These are phyloP conservation scores for Caloenas nicobarica DNA, from an alignment of 2,113 vertebrate species.

Conservation along the genomic window DNA sequence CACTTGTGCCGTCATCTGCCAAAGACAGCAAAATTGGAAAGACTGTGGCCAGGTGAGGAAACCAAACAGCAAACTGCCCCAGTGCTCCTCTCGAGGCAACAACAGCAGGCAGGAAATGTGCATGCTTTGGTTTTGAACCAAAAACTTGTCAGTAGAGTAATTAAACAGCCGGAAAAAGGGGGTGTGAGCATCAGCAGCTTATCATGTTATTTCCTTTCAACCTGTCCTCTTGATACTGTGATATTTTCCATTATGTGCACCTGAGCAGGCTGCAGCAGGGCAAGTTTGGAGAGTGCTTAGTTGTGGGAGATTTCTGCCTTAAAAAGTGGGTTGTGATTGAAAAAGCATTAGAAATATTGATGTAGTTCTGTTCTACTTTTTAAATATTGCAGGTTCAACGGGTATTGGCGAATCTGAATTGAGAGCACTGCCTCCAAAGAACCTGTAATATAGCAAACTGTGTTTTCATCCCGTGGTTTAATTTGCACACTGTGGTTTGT, in stretches of 20 bases:
- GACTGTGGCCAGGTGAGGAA: not conserved
- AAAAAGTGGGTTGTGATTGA: rapidly evolving
- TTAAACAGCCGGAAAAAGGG: not conserved
- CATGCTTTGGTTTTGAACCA: not conserved
- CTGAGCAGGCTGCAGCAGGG: not conserved
- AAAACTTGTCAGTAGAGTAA: not conserved
- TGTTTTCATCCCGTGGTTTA: rapidly evolving
- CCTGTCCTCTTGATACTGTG: rapidly evolving
- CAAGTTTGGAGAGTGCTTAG: rapidly evolving
- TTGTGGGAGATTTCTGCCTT: not conserved
- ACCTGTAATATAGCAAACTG: rapidly evolving
- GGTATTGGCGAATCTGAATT: rapidly evolving
- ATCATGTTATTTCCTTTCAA: rapidly evolving
- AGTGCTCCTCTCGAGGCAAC: rapidly evolving
- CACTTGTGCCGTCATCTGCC: not conserved
- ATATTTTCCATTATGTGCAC: not conserved
- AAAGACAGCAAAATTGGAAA: not conserved
- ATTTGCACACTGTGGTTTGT: not conserved
- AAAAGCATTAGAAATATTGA: rapidly evolving
- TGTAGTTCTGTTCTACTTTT: rapidly evolving
- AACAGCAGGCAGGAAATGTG: not conserved
- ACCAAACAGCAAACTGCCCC: not conserved
- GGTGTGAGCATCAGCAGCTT: not conserved
- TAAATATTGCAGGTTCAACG: not conserved
- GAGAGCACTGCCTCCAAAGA: too few species aligned